Base-by-base conservation (phyloP, 37 sponge, comb jelly and placozoan genomes). In the Agelas oroides region DNA sequence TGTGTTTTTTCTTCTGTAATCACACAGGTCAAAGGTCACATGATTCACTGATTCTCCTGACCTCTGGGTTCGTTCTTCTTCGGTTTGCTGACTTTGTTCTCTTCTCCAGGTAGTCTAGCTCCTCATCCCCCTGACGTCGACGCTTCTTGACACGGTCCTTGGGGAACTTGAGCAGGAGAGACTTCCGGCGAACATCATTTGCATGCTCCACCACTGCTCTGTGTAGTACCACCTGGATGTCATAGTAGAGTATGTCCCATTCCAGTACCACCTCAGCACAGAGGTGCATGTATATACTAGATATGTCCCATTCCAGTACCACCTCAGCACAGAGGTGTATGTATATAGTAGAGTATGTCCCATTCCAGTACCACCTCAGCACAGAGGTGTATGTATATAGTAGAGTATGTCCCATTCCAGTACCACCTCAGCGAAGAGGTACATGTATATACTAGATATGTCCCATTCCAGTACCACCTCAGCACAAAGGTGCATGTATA, bases 101-200 rank as follows among this genome's bases (percentile, higher is more conserved):
- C 53, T 70, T 92, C 80, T 94, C 94, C 37, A 96, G 87, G 68
- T 96, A 96, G 62, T 96, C 97, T 65, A 88, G 72, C 59, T 92
- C 93, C 65, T 87, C 88, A 65, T 37, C 36, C 21, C 71, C 80
- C 16, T 79, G 69, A 40, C 94, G 57, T 17, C 84, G 60, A 33
- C 81, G 71, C 76, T 79, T 75, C 12, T 80, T 76, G 36, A 80
- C 31, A 38, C 57, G 75, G 28, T 89, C 87, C 36, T 91, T 91
- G 3, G 96, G 96, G 61, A 95, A 89, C 65, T 79, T 89, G 57
- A 95, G 77, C 15, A 95, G 67, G 36, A 95, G 80, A 0, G 96
- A 90, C 30, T 87, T 87, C 82, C 81, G 86, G 65, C 94, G 73
- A 63, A 93, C 82, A 28, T 86, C 94, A 6, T 84, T 69, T 28